Evolutionary conservation across 2,888 invertebrate genomes (phyloP), one percentile per base, ranked within the genome.

Genomic region (Coelinius sp.): DNA sequence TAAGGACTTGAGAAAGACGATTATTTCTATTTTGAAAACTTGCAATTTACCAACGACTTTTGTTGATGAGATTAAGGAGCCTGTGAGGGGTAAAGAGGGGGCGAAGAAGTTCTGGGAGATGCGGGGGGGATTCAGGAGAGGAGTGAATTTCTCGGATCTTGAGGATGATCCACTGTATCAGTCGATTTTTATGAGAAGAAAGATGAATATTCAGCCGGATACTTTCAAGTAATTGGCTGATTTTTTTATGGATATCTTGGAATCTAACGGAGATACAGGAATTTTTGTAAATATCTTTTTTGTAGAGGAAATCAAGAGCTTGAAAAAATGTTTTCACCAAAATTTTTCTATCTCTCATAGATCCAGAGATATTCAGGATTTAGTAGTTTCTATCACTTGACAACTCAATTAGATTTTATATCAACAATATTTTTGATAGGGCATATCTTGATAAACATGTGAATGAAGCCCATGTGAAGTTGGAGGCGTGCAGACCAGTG

Each of bases 41-140:
- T 97, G 96, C 88, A 92, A 95, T 85, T 90, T 97, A 75, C 92
- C 97, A 4, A 95, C 97, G n/a, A 93, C 94, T 52, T 96, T 95
- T 88, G 90, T 97, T 5, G 95, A 96, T 85, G 93, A 91, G 86
- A 92, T 95, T 87, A 89, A 96, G 24, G 94, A 95, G 84, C 93
- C 91, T 84, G 91, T 94, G 82, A 70, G 8, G 8, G 80, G 79
- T 78, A 77, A 77, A 2, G 71, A 73, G 22, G 80, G 77, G n/a
- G n/a, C n/a, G 56, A 80, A 81, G 17, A 78, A 49, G 72, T 85
- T 80, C 73, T 85, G 85, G 84, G 79, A 81, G 38, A 80, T 67
- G 66, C 76, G 75, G 59, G 66, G 75, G 52, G 66, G 71, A n/a
- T 22, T 80, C 41, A 78, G 81, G 25, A 82, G 80, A 67, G 80